Evolutionary conservation across 2,888 invertebrate species (phyloP).

Genomic region (Zaprionus bogoriensis): DNA sequence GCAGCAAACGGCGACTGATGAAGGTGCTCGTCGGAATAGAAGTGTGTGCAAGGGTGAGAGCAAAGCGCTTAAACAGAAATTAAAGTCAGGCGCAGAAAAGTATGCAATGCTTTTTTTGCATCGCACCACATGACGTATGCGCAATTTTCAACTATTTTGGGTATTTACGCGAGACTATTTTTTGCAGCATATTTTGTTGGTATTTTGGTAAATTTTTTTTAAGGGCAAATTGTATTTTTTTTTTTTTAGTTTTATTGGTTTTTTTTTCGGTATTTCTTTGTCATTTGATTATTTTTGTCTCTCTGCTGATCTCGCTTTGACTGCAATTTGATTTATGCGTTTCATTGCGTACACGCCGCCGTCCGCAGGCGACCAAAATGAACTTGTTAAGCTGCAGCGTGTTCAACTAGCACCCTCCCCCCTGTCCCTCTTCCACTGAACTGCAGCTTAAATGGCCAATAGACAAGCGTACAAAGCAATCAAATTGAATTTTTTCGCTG

Average conservation of each 20-base stretch:
- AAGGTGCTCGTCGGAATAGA: neutral
- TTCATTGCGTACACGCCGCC: constrained; percentile 17
- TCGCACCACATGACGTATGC: constrained; percentile 35
- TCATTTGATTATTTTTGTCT: neutral
- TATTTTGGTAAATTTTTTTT: neutral
- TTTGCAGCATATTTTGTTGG: neutral
- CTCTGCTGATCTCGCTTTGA: constrained; percentile 21
- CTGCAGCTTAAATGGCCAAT: constrained; percentile 66
- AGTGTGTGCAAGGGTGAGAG: neutral
- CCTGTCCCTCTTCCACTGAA: neutral
- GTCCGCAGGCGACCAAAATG: constrained; percentile 47
- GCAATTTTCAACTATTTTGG: constrained; percentile 37
- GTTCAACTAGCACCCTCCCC: neutral
- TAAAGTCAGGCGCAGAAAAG: neutral
- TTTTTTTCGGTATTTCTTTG: neutral
- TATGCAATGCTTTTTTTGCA: constrained; percentile 2
- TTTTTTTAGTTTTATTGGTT: neutral
- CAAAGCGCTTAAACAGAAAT: neutral
- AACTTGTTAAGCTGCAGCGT: constrained; percentile 68
- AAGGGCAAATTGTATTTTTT: neutral
- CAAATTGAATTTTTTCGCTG: constrained; percentile 64
- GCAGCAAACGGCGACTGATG: constrained; percentile 68
- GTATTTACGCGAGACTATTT: neutral
- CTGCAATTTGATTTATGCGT: constrained; percentile 59
- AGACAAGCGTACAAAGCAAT: constrained; percentile 57